phyloP scores from a whole-genome alignment of 2,888 invertebrate species.

The Phortica magna region DNA sequence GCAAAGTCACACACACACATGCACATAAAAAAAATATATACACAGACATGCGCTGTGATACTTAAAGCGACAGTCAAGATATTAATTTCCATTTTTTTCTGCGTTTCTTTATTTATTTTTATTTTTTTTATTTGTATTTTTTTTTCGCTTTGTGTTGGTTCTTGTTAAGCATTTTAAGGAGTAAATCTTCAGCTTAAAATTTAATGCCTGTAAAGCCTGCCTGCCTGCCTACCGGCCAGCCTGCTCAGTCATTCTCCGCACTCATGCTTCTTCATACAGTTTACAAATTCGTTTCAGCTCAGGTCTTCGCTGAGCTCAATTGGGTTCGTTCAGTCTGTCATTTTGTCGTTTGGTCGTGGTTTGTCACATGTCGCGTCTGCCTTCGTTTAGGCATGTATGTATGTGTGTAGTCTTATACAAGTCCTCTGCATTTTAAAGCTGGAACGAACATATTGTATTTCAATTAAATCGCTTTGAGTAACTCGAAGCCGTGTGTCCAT shows the following conservation, averaged over 20 bases:
- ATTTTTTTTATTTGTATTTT: not conserved
- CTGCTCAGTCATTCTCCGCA: not conserved
- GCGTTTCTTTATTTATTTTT: constrained; percentile 31
- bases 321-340: not conserved
- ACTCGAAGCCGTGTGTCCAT: constrained; percentile 50
- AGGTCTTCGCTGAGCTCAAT: not conserved
- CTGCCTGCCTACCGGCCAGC: constrained; percentile 8
- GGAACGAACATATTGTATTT: constrained; percentile 50
- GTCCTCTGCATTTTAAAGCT: constrained; percentile 3
- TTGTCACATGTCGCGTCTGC: constrained; percentile 24
- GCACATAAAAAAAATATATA: not conserved
- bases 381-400: constrained; percentile 31
- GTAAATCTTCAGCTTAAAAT: constrained; percentile 44
- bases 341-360: constrained; percentile 7
- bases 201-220: constrained; percentile 38
- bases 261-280: not conserved
- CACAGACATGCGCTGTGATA: not conserved
- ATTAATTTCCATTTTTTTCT: constrained; percentile 51
- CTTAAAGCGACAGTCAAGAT: constrained; percentile 26
- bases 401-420: not conserved
- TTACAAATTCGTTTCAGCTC: not conserved
- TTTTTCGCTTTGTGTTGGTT: constrained; percentile 7
- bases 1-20: not conserved
- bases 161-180: constrained; percentile 23
- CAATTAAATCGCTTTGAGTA: constrained; percentile 66